Conservation (phyloP, 2,113 vertebrate genomes). For the Ammodytes dubius region DNA sequence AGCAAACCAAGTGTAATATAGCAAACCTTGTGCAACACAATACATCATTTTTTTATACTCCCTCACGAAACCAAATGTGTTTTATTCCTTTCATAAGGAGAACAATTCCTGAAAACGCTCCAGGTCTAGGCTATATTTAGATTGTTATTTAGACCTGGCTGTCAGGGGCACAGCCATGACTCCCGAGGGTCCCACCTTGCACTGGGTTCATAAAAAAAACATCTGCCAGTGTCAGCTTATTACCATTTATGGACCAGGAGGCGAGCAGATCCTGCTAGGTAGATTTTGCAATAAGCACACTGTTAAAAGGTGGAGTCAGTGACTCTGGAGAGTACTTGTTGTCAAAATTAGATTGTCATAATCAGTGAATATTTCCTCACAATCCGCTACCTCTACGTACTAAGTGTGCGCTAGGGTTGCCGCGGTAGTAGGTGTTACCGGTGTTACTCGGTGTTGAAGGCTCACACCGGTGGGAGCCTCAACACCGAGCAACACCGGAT, state of each 20-base stretch:
- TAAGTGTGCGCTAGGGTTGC: too few species aligned
- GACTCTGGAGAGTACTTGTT: too few species aligned
- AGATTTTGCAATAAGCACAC: background rate
- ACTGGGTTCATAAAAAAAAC: slow-evolving; percentile 28
- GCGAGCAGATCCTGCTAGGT: background rate
- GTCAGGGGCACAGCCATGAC: slow-evolving; percentile 12
- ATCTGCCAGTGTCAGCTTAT: slow-evolving; percentile 36
- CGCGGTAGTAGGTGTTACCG: too few species aligned
- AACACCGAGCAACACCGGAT: too few species aligned
- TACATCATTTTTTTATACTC: slow-evolving; percentile 60
- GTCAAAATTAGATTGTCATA: too few species aligned
- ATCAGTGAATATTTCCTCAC: too few species aligned
- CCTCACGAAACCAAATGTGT: slow-evolving; percentile 22
- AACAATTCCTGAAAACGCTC: slow-evolving; percentile 35
- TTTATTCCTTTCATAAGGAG: slow-evolving; percentile 43
- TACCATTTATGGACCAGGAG: slow-evolving; percentile 7
- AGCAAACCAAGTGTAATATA: slow-evolving; percentile 56
- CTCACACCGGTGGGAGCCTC: too few species aligned
- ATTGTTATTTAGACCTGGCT: background rate
- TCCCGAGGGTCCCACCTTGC: slow-evolving; percentile 28
- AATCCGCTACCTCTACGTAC: too few species aligned
- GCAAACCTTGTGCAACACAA: slow-evolving; percentile 35
- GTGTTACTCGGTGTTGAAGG: too few species aligned
- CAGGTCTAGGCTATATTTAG: slow-evolving; percentile 62
- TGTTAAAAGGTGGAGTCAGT: background rate